A percentile compares a stretch with the other conserved stretches of the same genome.
phyloP scores from a whole-genome alignment of 1,140 invertebrate species.

The Trichonephila inaurata region DNA sequence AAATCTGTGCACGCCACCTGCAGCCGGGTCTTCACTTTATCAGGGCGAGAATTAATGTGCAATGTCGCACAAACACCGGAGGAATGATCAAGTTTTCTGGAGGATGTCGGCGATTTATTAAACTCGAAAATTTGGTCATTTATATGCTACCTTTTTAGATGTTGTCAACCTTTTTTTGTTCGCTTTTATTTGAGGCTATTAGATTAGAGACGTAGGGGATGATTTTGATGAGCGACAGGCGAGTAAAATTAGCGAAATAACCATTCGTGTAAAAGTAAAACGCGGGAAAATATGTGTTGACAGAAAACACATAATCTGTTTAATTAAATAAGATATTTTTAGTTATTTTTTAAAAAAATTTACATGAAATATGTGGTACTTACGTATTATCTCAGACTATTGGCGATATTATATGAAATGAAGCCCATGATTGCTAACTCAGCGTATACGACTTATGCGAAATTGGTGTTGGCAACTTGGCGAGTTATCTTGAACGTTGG shows the following conservation, averaged over 20 bases:
- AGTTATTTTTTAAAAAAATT: no score
- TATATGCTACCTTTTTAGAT: constrained; percentile 12
- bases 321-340: no score
- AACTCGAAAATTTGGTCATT: neutral
- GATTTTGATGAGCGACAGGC: neutral
- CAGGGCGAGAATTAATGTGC: neutral
- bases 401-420: no score
- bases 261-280: neutral
- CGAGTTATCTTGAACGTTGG: no score
- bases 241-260: neutral
- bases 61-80: neutral
- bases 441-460: no score
- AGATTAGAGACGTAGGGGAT: neutral
- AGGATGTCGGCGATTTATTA: constrained; percentile 16
- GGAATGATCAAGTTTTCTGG: neutral
- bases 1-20: neutral
- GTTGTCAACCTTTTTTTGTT: neutral
- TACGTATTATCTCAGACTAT: no score
- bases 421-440: no score
- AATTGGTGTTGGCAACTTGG: no score
- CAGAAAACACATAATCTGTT: neutral
- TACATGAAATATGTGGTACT: no score
- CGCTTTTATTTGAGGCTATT: neutral
- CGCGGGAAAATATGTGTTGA: neutral
- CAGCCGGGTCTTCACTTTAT: neutral